These are phyloP conservation scores for Macrotus californicus DNA, from an alignment of 2,113 vertebrate species.

Conservation along the genomic window DNA sequence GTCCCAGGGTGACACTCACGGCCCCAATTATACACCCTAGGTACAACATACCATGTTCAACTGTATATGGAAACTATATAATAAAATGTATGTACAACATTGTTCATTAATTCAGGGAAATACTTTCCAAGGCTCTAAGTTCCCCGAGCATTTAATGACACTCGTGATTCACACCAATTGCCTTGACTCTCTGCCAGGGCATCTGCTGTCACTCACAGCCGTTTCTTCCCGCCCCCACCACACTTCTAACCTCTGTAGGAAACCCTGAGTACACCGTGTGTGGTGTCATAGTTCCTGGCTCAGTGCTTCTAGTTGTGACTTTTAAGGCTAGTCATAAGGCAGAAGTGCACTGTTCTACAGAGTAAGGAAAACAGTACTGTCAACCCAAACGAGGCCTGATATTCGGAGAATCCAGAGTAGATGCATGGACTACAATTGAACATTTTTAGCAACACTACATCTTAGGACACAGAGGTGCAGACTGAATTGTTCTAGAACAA, in stretches of 20 bases:
- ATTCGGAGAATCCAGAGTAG: slow-evolving; percentile 8
- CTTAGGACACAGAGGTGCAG: neutral
- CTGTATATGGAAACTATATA: neutral
- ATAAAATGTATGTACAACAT: neutral
- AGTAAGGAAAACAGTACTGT: neutral
- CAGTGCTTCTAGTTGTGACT: neutral
- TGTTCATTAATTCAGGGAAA: neutral
- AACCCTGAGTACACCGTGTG: neutral
- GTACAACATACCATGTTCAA: neutral
- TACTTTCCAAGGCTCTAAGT: neutral
- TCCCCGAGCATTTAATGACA: neutral
- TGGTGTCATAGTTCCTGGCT: neutral
- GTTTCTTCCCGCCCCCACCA: neutral
- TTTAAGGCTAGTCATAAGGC: neutral
- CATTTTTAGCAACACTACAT: neutral
- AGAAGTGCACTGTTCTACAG: neutral
- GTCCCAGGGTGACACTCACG: neutral
- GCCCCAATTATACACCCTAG: neutral
- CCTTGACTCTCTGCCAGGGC: neutral
- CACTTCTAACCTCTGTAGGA: neutral
- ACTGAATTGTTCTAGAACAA: neutral
- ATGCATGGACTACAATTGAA: neutral
- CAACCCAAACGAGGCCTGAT: neutral
- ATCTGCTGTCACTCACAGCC: neutral
- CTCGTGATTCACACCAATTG: neutral